Percentiles rank a stretch among this genome's conserved stretches.
Evolutionary conservation across 2,888 invertebrate species (phyloP).

Genomic region (Gerris lacustris): DNA sequence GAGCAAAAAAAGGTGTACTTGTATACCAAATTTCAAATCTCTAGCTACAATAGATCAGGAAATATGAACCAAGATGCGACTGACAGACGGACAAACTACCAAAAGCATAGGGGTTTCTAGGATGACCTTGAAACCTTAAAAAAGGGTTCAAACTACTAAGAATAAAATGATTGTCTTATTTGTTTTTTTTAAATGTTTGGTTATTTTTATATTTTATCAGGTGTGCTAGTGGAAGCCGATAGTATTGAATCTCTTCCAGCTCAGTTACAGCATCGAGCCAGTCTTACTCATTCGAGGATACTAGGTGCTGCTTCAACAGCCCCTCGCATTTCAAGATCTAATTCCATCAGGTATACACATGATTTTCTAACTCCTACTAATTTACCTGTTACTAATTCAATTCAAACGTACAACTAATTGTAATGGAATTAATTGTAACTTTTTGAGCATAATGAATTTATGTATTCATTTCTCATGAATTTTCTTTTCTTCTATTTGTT

Average conservation of each 20-base stretch:
- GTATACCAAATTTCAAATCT: too few species aligned
- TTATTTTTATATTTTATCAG: slow-evolving; percentile 14
- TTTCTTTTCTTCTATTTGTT: too few species aligned
- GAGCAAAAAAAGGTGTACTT: too few species aligned
- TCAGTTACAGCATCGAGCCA: slow-evolving; percentile 55
- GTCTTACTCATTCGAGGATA: slow-evolving; percentile 58
- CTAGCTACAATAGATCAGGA: too few species aligned
- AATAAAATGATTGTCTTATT: too few species aligned
- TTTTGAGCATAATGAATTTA: not conserved
- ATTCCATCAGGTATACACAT: slow-evolving; percentile 70
- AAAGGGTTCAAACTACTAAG: too few species aligned
- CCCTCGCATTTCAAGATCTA: slow-evolving; percentile 50
- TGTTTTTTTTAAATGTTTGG: too few species aligned
- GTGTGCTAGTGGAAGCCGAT: slow-evolving; percentile 49
- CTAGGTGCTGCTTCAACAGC: slow-evolving; percentile 36
- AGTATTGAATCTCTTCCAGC: slow-evolving; percentile 57
- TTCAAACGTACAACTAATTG: not conserved
- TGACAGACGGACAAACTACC: too few species aligned
- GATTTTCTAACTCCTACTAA: slow-evolving; percentile 10
- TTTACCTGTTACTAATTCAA: not conserved
- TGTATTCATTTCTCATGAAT: too few species aligned
- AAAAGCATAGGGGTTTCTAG: too few species aligned
- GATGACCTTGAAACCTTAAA: too few species aligned
- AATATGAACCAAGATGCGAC: too few species aligned
- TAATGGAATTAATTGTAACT: slow-evolving; percentile 32